phyloP scores from a whole-genome alignment of 2,113 vertebrate species.

The Podilymbus podiceps region DNA sequence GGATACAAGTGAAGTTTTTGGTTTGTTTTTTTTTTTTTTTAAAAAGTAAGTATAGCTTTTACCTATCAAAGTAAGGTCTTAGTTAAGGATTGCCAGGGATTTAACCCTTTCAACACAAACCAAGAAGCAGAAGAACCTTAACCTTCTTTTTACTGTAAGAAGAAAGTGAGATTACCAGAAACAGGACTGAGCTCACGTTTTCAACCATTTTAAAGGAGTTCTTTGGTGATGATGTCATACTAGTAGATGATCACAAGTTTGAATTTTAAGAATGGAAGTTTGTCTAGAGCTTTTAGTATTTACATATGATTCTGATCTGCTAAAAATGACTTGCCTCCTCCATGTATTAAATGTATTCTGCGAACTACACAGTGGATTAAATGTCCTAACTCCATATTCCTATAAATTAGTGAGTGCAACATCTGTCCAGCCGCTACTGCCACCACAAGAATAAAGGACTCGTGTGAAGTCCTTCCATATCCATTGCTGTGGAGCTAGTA shows the following conservation, averaged over 20 bases:
- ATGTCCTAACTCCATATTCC: neutral
- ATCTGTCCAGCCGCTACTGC: neutral
- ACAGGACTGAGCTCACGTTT: neutral
- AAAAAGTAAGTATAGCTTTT: no score
- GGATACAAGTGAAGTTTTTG: no score
- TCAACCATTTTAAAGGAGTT: neutral
- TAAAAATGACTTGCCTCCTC: neutral
- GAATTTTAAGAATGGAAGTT: neutral
- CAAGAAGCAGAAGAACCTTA: neutral
- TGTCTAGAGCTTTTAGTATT: neutral
- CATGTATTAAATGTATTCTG: neutral
- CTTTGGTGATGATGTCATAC: neutral
- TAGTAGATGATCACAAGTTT: neutral
- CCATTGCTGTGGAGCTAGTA: neutral
- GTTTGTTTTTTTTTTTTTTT: no score
- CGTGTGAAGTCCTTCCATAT: rapidly evolving
- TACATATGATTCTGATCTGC: neutral
- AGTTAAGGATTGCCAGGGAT: no score
- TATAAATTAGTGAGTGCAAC: neutral
- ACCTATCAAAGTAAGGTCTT: no score
- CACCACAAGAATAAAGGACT: neutral
- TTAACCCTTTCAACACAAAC: neutral
- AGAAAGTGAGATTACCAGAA: neutral
- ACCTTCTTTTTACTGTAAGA: neutral
- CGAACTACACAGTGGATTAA: neutral